Percentiles rank a stretch among this genome's conserved stretches.
Evolutionary conservation across 2,113 vertebrate genomes (phyloP).

Genomic region (Gnathonemus longibarbis): DNA sequence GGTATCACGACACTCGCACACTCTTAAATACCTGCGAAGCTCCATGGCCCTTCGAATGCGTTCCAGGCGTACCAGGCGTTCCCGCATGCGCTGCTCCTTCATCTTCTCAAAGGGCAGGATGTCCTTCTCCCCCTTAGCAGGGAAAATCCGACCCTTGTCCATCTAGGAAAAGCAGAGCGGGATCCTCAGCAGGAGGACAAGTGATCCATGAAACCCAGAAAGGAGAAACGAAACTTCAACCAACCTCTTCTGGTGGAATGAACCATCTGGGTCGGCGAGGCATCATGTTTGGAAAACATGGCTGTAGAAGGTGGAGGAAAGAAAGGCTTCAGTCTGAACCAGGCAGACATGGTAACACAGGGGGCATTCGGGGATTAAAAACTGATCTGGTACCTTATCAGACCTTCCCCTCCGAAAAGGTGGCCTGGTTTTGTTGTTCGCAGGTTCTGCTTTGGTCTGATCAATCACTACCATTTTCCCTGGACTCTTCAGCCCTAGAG

Average conservation of each 20-base stretch:
- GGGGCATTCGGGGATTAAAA: not conserved
- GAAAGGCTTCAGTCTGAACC: not conserved
- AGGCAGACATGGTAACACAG: not conserved
- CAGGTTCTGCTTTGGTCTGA: slow-evolving; percentile 70
- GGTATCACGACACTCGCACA: not conserved
- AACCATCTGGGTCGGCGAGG: slow-evolving; percentile 60
- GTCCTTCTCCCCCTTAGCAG: slow-evolving; percentile 71
- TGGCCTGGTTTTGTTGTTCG: slow-evolving; percentile 64
- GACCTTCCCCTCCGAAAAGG: slow-evolving; percentile 76
- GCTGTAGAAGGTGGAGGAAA: slow-evolving; percentile 37
- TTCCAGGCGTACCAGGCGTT: slow-evolving; percentile 81
- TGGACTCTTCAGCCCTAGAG: slow-evolving; percentile 75
- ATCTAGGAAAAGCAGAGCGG: slow-evolving; percentile 36
- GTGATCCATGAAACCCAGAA: not conserved
- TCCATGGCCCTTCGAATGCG: slow-evolving; percentile 79
- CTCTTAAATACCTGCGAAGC: slow-evolving; percentile 71
- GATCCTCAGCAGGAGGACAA: not conserved
- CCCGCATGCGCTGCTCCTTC: slow-evolving; percentile 85
- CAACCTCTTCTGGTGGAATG: slow-evolving; percentile 62
- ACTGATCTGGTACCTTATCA: slow-evolving; percentile 68
- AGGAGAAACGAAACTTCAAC: not conserved
- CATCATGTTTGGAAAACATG: slow-evolving; percentile 42
- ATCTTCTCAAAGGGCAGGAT: slow-evolving; percentile 96
- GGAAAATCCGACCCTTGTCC: slow-evolving; percentile 67
- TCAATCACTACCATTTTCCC: slow-evolving; percentile 70